Evolutionary conservation across 2,113 vertebrate genomes (phyloP), one percentile per base, ranked within the genome.

Genomic region (Camelus bactrianus): DNA sequence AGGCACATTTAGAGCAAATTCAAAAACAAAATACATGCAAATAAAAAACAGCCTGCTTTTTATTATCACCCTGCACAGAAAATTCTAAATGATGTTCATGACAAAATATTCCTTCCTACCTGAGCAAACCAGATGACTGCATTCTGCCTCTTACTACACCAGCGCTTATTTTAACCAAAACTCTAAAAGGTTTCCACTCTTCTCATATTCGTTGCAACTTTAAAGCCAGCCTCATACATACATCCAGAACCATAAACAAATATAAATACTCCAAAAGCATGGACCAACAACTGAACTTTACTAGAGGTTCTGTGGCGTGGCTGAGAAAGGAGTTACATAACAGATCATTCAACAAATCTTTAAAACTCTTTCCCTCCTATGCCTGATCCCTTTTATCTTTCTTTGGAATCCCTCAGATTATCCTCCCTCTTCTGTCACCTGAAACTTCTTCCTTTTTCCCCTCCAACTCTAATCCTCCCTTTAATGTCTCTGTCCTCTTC

Each of bases 71-170:
- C 28, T 52, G 24, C 12, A 65, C 9, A 58, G 38, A 95, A 90
- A 88, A 80, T 75, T 88, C 52, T 91, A 73, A 80, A 46, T 83
- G 32, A 72, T 62, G 52, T 76, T 4, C 16, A 42, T n/a, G 46
- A 65, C n/a, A 46, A 94, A 94, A 80, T 54, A 94, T 58, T 81
- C 60, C 73, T 95, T 70, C 20, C 52, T 20, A 28, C 9, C 32
- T 11, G 1, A 69, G 80, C 38, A 56, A 84, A 69, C 46, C 38
- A 52, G 8, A 48, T 8, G 19, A 60, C 15, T 50, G 15, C 65
- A 60, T 72, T 81, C 52, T n/a, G 19, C n/a, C 48, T 82, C 28
- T 89, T 38, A 52, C 4, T 75, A 64, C 2, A n/a, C 19, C 20
- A 22, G 32, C 20, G 13, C 16, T 88, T 88, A 46, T 30, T 75